phyloP scores from a whole-genome alignment of 2,888 invertebrate species.

The Griposia aprilina region DNA sequence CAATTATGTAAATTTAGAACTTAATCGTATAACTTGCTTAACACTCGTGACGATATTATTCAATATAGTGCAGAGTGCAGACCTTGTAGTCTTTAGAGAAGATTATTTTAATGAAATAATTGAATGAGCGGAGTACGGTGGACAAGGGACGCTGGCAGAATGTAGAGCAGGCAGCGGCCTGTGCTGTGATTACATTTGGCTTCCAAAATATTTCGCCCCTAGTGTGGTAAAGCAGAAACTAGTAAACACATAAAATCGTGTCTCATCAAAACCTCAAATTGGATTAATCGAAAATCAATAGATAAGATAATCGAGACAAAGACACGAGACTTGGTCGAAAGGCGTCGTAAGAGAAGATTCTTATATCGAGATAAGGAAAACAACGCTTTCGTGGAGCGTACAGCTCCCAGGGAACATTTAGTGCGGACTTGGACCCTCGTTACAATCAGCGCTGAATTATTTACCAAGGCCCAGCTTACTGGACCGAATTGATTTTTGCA shows the following conservation, averaged over 20 bases:
- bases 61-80: conserved; percentile 76
- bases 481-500: conserved; percentile 88
- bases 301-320: conserved; percentile 69
- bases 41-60: conserved; percentile 75
- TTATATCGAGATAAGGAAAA: conserved; percentile 80
- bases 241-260: conserved; percentile 57
- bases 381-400: conserved; percentile 80
- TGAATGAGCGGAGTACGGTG: conserved; percentile 80
- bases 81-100: conserved; percentile 78
- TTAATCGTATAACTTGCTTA: conserved; percentile 71
- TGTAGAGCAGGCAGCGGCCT: conserved; percentile 77
- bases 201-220: conserved; percentile 52
- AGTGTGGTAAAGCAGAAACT: conserved; percentile 65
- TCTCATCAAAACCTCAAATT: conserved; percentile 69
- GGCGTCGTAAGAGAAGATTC: conserved; percentile 73
- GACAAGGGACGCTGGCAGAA: conserved; percentile 82
- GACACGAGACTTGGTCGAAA: conserved; percentile 68
- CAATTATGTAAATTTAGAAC: conserved; percentile 66
- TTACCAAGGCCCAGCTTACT: conserved; percentile 84
- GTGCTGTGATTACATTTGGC: conserved; percentile 80
- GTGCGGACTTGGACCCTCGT: conserved; percentile 85
- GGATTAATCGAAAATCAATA: conserved; percentile 73
- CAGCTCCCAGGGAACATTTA: conserved; percentile 84
- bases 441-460: conserved; percentile 89
- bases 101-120: conserved; percentile 88